A percentile compares a stretch with the other conserved stretches of the same genome.
phyloP scores from a whole-genome alignment of 2,113 vertebrate genomes.

The Oryzias melastigma region DNA sequence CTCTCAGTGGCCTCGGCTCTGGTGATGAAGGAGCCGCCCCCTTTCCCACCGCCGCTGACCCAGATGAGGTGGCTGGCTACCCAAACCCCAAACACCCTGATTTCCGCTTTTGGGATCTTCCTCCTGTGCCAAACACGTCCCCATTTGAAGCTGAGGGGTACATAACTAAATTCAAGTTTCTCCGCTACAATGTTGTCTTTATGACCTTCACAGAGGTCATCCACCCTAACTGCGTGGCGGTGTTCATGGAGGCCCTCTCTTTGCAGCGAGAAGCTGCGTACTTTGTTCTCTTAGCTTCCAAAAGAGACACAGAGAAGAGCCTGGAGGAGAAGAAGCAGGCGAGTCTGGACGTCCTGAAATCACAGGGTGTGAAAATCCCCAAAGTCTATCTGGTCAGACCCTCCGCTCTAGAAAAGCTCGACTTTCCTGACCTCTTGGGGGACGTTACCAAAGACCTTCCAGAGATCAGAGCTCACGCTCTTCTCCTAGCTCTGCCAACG shows the following conservation, averaged over 20 bases:
- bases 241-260: slow-evolving; percentile 61
- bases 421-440: slow-evolving; percentile 67
- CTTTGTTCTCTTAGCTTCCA: slow-evolving; percentile 58
- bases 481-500: slow-evolving; percentile 67
- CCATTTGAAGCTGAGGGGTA: slow-evolving; percentile 62
- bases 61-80: slow-evolving; percentile 60
- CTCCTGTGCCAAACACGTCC: slow-evolving; percentile 37
- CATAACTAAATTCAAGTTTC: slow-evolving; percentile 59
- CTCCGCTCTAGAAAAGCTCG: slow-evolving; percentile 56
- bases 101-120: slow-evolving; percentile 75
- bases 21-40: slow-evolving; percentile 58
- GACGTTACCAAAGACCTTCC: slow-evolving; percentile 66
- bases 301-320: slow-evolving; percentile 50
- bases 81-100: slow-evolving; percentile 66
- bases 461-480: slow-evolving; percentile 67
- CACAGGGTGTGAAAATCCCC: slow-evolving; percentile 57
- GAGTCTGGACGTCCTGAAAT: slow-evolving; percentile 57
- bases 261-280: slow-evolving; percentile 65
- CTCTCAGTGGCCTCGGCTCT: slow-evolving; percentile 61
- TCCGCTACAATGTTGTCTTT: slow-evolving; percentile 69
- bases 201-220: slow-evolving; percentile 56
- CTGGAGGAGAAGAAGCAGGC: slow-evolving; percentile 53
- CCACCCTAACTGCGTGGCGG: slow-evolving; percentile 38
- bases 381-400: slow-evolving; percentile 66
- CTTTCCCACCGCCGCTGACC: slow-evolving; percentile 11